These are phyloP conservation scores for Drosophila carrolli DNA, from an alignment of 1,140 invertebrate species.

Conservation along the genomic window DNA sequence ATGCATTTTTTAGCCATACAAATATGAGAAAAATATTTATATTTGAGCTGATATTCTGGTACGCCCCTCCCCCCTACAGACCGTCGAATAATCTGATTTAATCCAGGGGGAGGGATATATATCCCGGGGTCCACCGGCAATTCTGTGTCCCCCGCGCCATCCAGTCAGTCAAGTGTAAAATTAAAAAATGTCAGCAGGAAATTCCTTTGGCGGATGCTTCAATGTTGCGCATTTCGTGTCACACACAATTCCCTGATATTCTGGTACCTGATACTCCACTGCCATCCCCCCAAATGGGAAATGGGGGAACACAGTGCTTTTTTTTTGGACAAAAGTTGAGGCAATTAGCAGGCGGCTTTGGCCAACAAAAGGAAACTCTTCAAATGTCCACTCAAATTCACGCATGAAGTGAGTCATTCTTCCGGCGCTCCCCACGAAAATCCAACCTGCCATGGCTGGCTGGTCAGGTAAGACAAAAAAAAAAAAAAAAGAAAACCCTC, in stretches of 20 bases:
- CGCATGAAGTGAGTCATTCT: constrained; percentile 56
- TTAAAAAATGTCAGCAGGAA: constrained; percentile 81
- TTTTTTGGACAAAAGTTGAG: constrained; percentile 41
- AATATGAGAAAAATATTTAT: constrained; percentile 37
- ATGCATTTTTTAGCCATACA: constrained; percentile 12
- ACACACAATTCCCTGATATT: constrained; percentile 51
- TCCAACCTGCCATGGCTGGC: constrained; percentile 28
- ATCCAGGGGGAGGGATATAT: constrained; percentile 19
- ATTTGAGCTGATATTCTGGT: constrained; percentile 24
- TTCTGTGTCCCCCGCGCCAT: constrained; percentile 14
- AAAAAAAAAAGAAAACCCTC: constrained; percentile 18
- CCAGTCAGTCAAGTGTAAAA: constrained; percentile 79
- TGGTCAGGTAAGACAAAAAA: constrained; percentile 52
- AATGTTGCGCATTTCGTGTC: constrained; percentile 66
- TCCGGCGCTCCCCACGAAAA: not conserved
- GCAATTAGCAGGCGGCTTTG: constrained; percentile 61
- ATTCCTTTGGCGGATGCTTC: constrained; percentile 78
- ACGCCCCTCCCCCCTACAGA: not conserved
- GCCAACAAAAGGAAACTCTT: constrained; percentile 50
- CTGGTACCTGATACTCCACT: not conserved
- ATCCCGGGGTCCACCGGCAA: not conserved
- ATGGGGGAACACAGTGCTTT: not conserved
- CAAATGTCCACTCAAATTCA: constrained; percentile 53
- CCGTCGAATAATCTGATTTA: constrained; percentile 60
- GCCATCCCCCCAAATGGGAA: not conserved